Evolutionary conservation across 2,113 vertebrate species (phyloP), one percentile per base, ranked within the genome.

Genomic region (Grammomys surdaster): DNA sequence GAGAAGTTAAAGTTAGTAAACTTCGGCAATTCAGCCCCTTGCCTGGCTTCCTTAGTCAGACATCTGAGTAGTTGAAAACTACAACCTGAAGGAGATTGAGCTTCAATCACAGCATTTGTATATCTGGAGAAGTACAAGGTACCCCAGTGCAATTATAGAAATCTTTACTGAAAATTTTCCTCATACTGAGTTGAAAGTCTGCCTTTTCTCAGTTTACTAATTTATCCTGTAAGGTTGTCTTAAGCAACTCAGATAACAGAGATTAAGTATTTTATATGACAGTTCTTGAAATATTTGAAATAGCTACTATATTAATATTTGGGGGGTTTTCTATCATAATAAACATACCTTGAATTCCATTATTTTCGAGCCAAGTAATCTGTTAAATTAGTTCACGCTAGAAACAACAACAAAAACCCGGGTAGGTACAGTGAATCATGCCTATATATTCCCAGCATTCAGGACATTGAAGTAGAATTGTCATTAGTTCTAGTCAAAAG

Each of bases 351-450:
- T 77, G 65, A 96, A 84, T 95, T 91, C 65, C 16, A 88, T 76
- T 75, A 75, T 97, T 96, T 90, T 85, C 1, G 89, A 88, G 40
- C 31, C 84, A 80, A 3, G 84, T 90, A 91, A 48, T 92, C 40
- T 93, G 9, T 95, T 96, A 93, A 94, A 89, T 28, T 89, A 91
- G n/a, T 91, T 97, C 67, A 93, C 93, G 73, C 26, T 93, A 72
- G 77, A 82, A 92, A 75, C 9, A 70, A 7, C 28, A 67, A 63
- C 26, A 51, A n/a, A 89, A 63, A 75, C 24, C 51, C 28, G 24
- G 56, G 28, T 36, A 40, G 28, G 11, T 43, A n/a, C 36, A 60
- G 56, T 84, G 56, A 43, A 14, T 63, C 40, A 31, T 43, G 36
- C n/a, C 82, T 85, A 19, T 46, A 33, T 85, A 46, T 19, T 65